A percentile compares a stretch with the other conserved stretches of the same genome.
Conservation (phyloP, 2,113 vertebrate species). For the Pteruthius melanotis region DNA sequence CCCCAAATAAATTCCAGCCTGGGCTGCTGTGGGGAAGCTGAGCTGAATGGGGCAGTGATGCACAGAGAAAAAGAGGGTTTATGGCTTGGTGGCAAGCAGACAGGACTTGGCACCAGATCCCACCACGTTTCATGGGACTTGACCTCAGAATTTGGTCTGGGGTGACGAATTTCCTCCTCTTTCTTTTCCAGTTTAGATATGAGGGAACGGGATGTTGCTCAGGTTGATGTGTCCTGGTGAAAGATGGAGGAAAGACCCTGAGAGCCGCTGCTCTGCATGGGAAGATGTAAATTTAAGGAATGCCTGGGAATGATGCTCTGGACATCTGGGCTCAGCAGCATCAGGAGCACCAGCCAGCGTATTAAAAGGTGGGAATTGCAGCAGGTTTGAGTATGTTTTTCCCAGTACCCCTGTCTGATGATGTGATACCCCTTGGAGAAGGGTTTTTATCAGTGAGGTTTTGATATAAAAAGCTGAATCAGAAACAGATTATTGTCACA, state of each 20-base stretch:
- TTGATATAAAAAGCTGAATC: not conserved
- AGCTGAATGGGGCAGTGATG: not conserved
- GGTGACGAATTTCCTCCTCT: not conserved
- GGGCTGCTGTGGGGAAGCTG: not conserved
- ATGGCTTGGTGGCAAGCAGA: accelerated
- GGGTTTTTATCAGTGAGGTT: not conserved
- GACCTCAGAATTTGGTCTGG: not conserved
- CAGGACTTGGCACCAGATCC: not conserved
- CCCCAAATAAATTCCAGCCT: not conserved
- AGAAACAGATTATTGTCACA: not conserved
- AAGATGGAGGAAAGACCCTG: not conserved
- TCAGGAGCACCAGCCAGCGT: not conserved
- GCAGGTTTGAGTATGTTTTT: not conserved
- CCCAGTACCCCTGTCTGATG: accelerated
- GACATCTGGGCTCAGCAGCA: not conserved
- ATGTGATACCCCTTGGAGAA: accelerated
- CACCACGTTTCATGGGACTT: not conserved
- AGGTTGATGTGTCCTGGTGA: not conserved
- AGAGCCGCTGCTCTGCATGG: not conserved
- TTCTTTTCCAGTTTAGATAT: not conserved
- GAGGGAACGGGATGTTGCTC: not conserved
- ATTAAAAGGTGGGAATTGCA: not conserved
- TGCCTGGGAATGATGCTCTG: not conserved
- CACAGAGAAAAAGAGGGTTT: not conserved
- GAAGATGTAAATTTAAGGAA: not conserved